Base-by-base conservation (phyloP, 2,888 invertebrate species). In the Heliconius ismenius region DNA sequence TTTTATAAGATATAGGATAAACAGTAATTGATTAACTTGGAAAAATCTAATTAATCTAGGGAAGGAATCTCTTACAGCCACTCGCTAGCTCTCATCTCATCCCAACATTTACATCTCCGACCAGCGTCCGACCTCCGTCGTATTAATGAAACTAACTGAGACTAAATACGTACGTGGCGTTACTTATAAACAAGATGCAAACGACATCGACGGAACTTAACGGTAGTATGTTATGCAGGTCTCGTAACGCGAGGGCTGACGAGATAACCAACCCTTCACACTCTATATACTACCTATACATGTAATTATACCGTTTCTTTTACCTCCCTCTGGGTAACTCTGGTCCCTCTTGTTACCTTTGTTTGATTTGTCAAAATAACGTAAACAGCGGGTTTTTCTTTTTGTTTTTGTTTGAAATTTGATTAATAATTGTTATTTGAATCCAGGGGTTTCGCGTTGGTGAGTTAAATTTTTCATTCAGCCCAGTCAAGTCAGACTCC, bases 11-110 rank as follows among this genome's bases (percentile, higher is more conserved):
- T n/a, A n/a, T n/a, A n/a, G n/a, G n/a, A 32, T n/a, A 24, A n/a
- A 24, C 24, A 26, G 9, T 1, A 15, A 28, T 7, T 28, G 7
- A 28, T 18, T 7, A 63, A 28, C 15, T 18, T 9, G 3, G 4
- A 43, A 26, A 28, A 26, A 43, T 43, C 7, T 18, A 11, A 54
- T 32, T n/a, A 70, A 32, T n/a, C 54, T 54, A 54, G 21, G 4
- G 21, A 18, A 36, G 1, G 36, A 24, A n/a, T 39, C 36, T n/a
- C 39, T 65, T 24, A 13, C 39, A 65, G 10, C n/a, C n/a, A 32
- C 75, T 78, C 77, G 73, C 78, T 79, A 79, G 75, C 73, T 75
- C 73, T 63, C 74, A 77, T 79, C 76, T 78, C 75, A 69, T 80
- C 73, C 58, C 62, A 26, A 73, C 76, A 79, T 81, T 81, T 78